These are phyloP conservation scores for Dinomys branickii DNA, from an alignment of 2,113 vertebrate genomes.

Conservation along the genomic window DNA sequence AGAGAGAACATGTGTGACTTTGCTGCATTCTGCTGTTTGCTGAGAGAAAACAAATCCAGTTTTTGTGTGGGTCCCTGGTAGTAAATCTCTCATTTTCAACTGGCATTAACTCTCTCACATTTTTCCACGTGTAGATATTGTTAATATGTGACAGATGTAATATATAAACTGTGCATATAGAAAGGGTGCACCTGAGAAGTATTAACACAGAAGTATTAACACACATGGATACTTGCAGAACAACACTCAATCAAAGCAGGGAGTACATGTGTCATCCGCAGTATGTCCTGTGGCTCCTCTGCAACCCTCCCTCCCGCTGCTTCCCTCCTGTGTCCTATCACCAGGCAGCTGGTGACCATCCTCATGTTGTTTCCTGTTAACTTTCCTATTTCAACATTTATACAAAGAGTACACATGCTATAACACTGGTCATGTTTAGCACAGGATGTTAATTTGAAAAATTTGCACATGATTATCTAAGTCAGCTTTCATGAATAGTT, in stretches of 20 bases:
- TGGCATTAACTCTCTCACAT: not conserved
- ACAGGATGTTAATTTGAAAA: not conserved
- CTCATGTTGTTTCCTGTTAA: too few species aligned
- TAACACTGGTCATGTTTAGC: not conserved
- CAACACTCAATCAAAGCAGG: too few species aligned
- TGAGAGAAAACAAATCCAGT: not conserved
- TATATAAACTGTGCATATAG: not conserved
- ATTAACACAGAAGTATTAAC: too few species aligned
- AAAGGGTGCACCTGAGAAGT: not conserved
- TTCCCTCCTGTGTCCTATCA: too few species aligned
- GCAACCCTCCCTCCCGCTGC: too few species aligned
- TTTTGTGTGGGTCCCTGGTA: not conserved
- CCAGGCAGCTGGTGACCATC: not conserved
- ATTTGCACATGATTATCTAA: not conserved
- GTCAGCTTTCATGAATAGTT: not conserved
- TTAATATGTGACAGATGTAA: not conserved
- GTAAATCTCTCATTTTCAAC: not conserved
- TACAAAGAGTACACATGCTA: not conserved
- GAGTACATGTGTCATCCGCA: too few species aligned
- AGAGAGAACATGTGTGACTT: not conserved
- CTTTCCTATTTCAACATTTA: not conserved
- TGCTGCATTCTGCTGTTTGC: not conserved
- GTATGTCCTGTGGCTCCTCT: too few species aligned
- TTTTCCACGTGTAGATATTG: too few species aligned
- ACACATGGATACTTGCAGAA: not conserved